Evolutionary conservation across 2,888 invertebrate species (phyloP), one percentile per base, ranked within the genome.

Genomic region (Amiota mariae): DNA sequence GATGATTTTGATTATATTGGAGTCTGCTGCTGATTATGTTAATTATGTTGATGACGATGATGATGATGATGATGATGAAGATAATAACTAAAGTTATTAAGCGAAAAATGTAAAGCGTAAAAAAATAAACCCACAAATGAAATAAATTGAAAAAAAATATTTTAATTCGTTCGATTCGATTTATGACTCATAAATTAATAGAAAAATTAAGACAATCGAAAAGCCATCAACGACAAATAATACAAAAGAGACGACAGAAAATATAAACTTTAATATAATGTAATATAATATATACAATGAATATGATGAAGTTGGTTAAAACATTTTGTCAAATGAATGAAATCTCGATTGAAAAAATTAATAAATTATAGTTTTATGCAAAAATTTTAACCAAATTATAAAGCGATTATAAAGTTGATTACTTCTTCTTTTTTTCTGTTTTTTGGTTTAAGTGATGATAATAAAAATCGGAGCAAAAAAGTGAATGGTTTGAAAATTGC

Each of bases 141-240:
- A 54, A 54, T 8, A 54, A 59, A 59, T 20, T 59, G 59, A 20
- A 20, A 66, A 49, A 49, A 46, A 47, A 66, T 15, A 36, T 36
- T 36, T 36, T 48, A 66, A 49, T 46, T 9, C 24, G 67, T 54
- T 51, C 36, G 8, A 36, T 18, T 67, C 59, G 11, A 67, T 67
- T 68, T 68, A 51, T 68, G 67, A 54, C 18, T 51, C 51, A 68
- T 68, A 68, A 68, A 54, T 68, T 54, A 68, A 67, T 51, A 67
- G 18, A 36, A 10, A 15, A 59, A 59, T 15, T 15, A 59, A 18
- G 20, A 18, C 4, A 20, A 20, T 12, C 20, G 20, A 59, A 36
- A 36, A 36, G 6, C 1, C 36, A 36, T 36, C 36, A 36, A 36
- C 36, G 36, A 36, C 8, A 36, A 36, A 36, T 6, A 6, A 36